Evolutionary conservation across 2,113 vertebrate species (phyloP).

Genomic region (Ornithorhynchus anatinus): DNA sequence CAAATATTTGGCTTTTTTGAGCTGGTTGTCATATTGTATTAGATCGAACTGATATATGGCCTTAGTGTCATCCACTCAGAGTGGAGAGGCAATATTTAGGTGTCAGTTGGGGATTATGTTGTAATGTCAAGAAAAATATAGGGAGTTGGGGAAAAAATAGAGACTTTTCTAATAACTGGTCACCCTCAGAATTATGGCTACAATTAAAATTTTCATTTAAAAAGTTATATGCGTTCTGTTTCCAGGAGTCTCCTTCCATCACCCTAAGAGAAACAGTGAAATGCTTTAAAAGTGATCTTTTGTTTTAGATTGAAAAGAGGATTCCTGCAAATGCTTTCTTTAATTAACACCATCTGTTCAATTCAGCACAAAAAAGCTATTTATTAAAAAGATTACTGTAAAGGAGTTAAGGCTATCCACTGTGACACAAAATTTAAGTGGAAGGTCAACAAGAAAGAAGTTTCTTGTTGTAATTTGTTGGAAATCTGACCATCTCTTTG

Average conservation of each 20-base stretch:
- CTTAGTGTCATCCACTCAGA: constrained; percentile 58
- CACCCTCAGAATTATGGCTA: constrained; percentile 29
- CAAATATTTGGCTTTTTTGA: constrained; percentile 70
- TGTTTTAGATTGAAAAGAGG: constrained; percentile 57
- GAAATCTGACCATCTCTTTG: background rate
- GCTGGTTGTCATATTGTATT: constrained; percentile 65
- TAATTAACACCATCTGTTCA: constrained; percentile 46
- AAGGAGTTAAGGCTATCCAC: constrained; percentile 52
- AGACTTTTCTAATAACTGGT: constrained; percentile 29
- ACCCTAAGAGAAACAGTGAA: constrained; percentile 56
- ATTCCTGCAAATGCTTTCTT: constrained; percentile 43
- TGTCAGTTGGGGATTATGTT: constrained; percentile 67
- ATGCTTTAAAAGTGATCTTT: constrained; percentile 53
- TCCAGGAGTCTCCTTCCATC: constrained; percentile 41
- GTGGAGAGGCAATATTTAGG: constrained; percentile 65
- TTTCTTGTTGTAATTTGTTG: constrained; percentile 26
- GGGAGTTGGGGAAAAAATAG: constrained; percentile 27
- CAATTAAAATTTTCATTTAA: constrained; percentile 54
- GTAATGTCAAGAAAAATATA: constrained; percentile 67
- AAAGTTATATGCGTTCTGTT: background rate
- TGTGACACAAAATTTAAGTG: constrained; percentile 52
- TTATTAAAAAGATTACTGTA: constrained; percentile 39
- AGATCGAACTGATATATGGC: constrained; percentile 67
- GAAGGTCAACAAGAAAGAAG: constrained; percentile 28
- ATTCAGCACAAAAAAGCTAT: constrained; percentile 45